phyloP scores from a whole-genome alignment of 1,140 invertebrate species.

The Leptinotarsa lineolata region DNA sequence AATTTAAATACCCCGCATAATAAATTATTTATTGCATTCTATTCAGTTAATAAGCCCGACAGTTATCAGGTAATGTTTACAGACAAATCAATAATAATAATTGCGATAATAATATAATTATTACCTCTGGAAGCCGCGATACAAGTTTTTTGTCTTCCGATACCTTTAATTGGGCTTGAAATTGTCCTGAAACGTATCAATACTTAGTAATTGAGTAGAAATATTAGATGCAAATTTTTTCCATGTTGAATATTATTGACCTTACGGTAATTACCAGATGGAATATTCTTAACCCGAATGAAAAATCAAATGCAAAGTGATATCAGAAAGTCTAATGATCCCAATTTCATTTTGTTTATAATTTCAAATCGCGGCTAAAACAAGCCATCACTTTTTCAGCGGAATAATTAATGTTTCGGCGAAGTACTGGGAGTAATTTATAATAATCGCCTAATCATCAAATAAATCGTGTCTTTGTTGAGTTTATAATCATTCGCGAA shows the following conservation, averaged over 20 bases:
- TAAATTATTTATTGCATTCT: background rate
- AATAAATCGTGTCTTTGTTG: background rate
- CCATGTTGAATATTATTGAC: background rate
- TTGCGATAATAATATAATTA: background rate
- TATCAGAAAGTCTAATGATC: no score
- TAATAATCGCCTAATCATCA: background rate
- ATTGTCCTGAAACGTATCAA: background rate
- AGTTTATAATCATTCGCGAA: background rate
- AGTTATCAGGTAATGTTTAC: background rate
- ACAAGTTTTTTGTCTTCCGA: slow-evolving; percentile 1
- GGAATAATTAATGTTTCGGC: no score
- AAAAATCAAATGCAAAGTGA: no score
- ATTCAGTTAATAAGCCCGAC: background rate
- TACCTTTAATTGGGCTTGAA: slow-evolving; percentile 1
- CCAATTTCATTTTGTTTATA: no score
- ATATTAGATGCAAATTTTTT: background rate
- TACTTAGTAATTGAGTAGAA: background rate
- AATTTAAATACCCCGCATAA: background rate
- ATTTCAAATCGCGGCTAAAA: no score
- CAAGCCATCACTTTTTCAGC: no score
- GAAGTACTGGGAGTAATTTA: no score
- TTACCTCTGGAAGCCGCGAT: background rate
- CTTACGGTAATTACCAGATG: no score
- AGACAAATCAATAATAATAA: slow-evolving; percentile 9
- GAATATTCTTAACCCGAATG: no score